phyloP scores from a whole-genome alignment of 2,113 vertebrate species.

The Varanus komodoensis region DNA sequence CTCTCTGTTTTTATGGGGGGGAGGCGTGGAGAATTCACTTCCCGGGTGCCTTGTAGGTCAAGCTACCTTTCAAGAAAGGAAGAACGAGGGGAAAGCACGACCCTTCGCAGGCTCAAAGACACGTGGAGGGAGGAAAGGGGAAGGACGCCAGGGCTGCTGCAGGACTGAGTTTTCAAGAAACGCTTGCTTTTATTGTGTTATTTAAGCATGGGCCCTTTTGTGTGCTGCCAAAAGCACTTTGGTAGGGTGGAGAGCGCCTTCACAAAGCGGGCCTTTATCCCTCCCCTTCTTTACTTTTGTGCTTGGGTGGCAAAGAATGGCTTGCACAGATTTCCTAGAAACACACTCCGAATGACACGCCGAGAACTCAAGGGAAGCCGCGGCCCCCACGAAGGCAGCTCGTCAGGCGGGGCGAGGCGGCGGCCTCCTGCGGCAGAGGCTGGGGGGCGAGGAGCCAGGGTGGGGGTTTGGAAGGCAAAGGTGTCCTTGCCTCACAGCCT shows the following conservation, averaged over 20 bases:
- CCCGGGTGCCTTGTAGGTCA: conserved; percentile 40
- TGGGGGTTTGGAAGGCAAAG: no score
- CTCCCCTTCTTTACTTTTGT: background rate
- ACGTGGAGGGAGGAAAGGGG: background rate
- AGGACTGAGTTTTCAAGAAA: background rate
- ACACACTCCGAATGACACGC: background rate
- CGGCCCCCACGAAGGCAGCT: background rate
- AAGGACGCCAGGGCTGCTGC: background rate
- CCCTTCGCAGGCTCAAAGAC: background rate
- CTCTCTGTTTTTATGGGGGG: background rate
- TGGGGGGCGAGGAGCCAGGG: no score
- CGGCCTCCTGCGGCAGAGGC: no score
- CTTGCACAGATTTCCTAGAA: background rate
- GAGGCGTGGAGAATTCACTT: background rate
- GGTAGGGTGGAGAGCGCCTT: background rate
- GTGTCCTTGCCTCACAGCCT: no score
- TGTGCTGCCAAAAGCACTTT: background rate
- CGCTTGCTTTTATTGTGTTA: background rate
- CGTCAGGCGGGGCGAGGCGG: no score
- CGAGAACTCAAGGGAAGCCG: background rate
- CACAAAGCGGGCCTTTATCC: background rate
- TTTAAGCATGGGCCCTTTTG: background rate
- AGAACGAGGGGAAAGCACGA: conserved; percentile 35
- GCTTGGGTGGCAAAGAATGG: background rate
- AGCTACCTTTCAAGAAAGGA: conserved; percentile 47